Percentiles rank a stretch among this genome's conserved stretches.
Conservation (phyloP, 2,888 invertebrate genomes). For the Heliconius charithonia region DNA sequence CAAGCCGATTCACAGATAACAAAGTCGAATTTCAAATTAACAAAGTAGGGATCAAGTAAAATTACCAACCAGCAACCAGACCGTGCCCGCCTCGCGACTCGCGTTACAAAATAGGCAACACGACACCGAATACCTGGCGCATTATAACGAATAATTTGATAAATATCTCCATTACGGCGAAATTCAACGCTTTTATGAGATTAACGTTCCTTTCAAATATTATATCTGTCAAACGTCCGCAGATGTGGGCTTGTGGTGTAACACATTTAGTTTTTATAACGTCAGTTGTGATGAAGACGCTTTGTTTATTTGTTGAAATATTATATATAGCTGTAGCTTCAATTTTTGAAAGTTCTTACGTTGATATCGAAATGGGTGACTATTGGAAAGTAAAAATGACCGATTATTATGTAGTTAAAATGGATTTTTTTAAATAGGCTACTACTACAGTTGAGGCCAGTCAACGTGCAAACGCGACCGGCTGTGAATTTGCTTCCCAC, state of each 20-base stretch:
- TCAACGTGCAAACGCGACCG: too few relatives aligned
- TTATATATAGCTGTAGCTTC: not conserved
- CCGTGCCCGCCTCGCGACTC: constrained; percentile 45
- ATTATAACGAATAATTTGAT: constrained; percentile 57
- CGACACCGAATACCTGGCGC: constrained; percentile 52
- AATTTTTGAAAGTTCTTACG: not conserved
- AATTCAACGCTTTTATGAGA: constrained; percentile 57
- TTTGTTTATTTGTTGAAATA: constrained; percentile 10
- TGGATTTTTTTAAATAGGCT: too few relatives aligned
- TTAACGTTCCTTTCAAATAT: constrained; percentile 54
- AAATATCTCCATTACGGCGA: constrained; percentile 57
- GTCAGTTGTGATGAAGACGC: constrained; percentile 20
- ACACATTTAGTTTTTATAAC: constrained; percentile 24
- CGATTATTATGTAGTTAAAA: too few relatives aligned
- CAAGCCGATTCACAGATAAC: constrained; percentile 18
- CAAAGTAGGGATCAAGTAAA: constrained; percentile 37
- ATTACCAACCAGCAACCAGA: constrained; percentile 20
- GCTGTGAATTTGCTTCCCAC: too few relatives aligned
- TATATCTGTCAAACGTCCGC: constrained; percentile 46
- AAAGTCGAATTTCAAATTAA: constrained; percentile 28
- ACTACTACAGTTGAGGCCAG: too few relatives aligned
- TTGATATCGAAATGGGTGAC: not conserved
- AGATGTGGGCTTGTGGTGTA: constrained; percentile 45
- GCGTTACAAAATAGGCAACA: constrained; percentile 47
- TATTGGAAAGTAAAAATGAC: not conserved